Base-by-base conservation (phyloP, 2,113 vertebrate genomes). In the Paradisaea rubra region DNA sequence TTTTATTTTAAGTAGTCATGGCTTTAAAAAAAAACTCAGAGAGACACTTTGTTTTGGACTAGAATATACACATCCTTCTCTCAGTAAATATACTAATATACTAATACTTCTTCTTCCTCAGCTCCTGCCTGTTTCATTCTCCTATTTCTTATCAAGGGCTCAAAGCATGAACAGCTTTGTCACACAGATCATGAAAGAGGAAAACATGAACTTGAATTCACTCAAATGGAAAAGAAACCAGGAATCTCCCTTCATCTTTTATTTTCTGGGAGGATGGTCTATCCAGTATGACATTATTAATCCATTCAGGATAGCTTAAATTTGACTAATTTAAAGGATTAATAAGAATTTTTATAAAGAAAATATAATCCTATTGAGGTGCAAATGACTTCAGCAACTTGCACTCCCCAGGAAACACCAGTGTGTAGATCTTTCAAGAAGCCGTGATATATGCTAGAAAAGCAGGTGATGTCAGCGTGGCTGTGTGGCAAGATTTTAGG, bases 401-500 rank as follows among this genome's bases (percentile, higher is more conserved):
- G 12, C 1, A 20, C 2, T 65, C 16, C 30, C 5, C 25, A 65
- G 49, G 60, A 82, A 88, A 49, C 17, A 35, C 12, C 19, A 44
- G 7, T 23, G 24, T 79, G 49, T 31, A 50, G 14, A 47, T 52
- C 33, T 56, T 44, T 39, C 41, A 79, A 81, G 56, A 79, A 87
- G 25, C 39, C 10, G 16, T 52, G 39, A 39, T 42, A 20, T 9
- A 19, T 41, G 11, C 61, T 56, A 52, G 66, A 85, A 79, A 53
- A 10, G 3, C 39, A 71, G 27, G 7, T 59, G 35, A 47, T 63
- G 21, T 25, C 49, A 81, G 20, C 0, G 0, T 15, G 77, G 27
- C 23, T 81, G 33, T 35, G 7, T 73, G 50, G 27, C 45, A 84
- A 70, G 30, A 41, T 15, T 57, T 4, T 11, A 45, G 23, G 7